Base-by-base conservation (phyloP, 2,113 vertebrate genomes). In the Xyrauchen texanus region DNA sequence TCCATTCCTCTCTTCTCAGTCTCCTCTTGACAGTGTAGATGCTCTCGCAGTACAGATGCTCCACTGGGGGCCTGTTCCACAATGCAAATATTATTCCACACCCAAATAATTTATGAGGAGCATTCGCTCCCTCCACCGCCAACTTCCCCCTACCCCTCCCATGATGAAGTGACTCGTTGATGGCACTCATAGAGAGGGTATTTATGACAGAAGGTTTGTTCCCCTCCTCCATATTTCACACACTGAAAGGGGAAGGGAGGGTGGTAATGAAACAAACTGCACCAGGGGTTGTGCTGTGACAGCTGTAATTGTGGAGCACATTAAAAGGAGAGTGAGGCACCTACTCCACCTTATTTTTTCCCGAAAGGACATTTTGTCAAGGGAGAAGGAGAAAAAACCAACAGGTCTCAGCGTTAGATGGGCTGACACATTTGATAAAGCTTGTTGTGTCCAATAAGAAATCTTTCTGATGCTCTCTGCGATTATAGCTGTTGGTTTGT, bases 1-100 rank as follows among this genome's bases (percentile, higher is more conserved):
- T 34, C 21, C 21, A 34, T 34, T 34, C 21, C 21, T 34, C 49
- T 75, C 55, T 74, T 64, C 4, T 57, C 78, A 70, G 53, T 44
- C 66, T 70, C 46, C 9, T 68, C 87, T 90, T 94, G 91, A 93
- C 94, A 94, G 92, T 91, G 90, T 93, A 92, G 93, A 93, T 94
- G 94, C 92, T 92, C 92, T 93, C 91, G 93, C 90, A 91, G 83
- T 77, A 63, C 84, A 90, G 94, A 95, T 94, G 93, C 92, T 93
- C 93, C 95, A 34, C 21, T 34, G 3, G 21, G 21, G 21, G 21
- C 21, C 21, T 34, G 21, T 34, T 34, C 21, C 21, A 34, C 21
- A 34, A 95, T 94, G 94, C 95, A 96, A 96, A 96, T 95, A 96
- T 96, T 96, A 95, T 96, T 91, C 91, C 94, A 94, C 88, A 89